These are phyloP conservation scores for Ferdinandea cuprea DNA, from an alignment of 2,888 invertebrate species.

Conservation along the genomic window DNA sequence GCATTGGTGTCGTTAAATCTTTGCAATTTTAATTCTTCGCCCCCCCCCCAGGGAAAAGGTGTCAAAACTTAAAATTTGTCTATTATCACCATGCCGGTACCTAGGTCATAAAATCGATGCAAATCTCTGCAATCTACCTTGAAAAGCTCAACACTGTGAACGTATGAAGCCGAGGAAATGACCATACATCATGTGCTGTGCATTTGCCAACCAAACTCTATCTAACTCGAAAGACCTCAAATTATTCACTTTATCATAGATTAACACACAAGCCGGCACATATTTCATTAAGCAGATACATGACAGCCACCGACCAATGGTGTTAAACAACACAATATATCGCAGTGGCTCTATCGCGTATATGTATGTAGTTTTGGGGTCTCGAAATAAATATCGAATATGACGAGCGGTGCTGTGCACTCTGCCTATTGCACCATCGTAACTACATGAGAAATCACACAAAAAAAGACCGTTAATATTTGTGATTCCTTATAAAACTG, in stretches of 20 bases:
- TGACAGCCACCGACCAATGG: constrained; percentile 35
- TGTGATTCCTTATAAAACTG: constrained; percentile 53
- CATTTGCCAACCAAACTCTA: constrained; percentile 18
- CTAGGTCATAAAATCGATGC: not conserved
- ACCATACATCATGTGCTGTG: constrained; percentile 20
- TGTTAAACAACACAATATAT: constrained; percentile 53
- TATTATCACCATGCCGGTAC: not conserved
- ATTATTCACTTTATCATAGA: constrained; percentile 66
- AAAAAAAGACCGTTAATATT: constrained; percentile 52
- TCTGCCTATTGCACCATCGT: constrained; percentile 45
- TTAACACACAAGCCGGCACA: constrained; percentile 52
- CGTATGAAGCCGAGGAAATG: constrained; percentile 8
- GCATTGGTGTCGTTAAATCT: too few species aligned
- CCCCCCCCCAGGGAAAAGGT: too few species aligned
- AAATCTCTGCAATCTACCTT: constrained; percentile 3
- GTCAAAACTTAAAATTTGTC: too few species aligned
- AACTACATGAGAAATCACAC: constrained; percentile 41
- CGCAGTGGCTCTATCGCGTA: constrained; percentile 8
- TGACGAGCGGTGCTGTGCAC: constrained; percentile 36
- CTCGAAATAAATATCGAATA: constrained; percentile 62
- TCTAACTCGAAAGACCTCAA: constrained; percentile 41
- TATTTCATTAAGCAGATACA: constrained; percentile 42
- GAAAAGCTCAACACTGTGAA: not conserved
- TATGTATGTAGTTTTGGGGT: too few species aligned
- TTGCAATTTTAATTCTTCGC: too few species aligned